These are phyloP conservation scores for Leucophora obtusa DNA, from an alignment of 2,888 invertebrate species.

Conservation along the genomic window DNA sequence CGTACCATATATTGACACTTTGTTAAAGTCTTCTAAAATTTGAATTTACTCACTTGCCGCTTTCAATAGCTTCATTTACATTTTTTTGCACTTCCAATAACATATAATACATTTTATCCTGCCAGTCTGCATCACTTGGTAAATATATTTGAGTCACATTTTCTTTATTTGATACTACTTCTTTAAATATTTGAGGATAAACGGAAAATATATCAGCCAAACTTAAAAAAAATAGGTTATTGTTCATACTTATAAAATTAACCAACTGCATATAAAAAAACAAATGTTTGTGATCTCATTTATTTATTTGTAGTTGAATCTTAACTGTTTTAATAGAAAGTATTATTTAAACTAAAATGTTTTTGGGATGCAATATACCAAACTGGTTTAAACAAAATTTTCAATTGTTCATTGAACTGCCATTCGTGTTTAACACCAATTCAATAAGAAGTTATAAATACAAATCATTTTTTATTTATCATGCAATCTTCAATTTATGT, in stretches of 20 bases:
- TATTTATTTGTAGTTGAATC: conserved; percentile 38
- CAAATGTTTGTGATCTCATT: no score
- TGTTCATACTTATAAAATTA: conserved; percentile 68
- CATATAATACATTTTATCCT: conserved; percentile 80
- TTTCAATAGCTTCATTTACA: conserved; percentile 76
- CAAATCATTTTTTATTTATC: conserved; percentile 50
- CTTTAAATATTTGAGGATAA: conserved; percentile 83
- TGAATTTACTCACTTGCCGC: conserved; percentile 70
- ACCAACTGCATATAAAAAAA: no score
- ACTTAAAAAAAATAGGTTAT: conserved; percentile 76
- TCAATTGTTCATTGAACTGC: conserved; percentile 52
- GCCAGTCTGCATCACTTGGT: conserved; percentile 81
- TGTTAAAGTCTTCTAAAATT: no score
- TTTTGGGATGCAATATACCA: not conserved
- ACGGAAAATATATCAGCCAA: conserved; percentile 82
- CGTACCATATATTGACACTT: no score
- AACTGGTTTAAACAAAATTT: conserved; percentile 13
- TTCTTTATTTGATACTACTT: conserved; percentile 80
- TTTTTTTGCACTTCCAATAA: conserved; percentile 80
- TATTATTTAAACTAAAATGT: conserved; percentile 26
- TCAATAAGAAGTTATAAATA: conserved; percentile 67
- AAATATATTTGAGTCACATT: conserved; percentile 76
- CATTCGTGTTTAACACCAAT: conserved; percentile 75
- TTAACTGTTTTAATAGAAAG: conserved; percentile 63
- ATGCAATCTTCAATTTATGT: conserved; percentile 59